Base-by-base conservation (phyloP, 2,888 invertebrate genomes). In the Leucophora obtusa region DNA sequence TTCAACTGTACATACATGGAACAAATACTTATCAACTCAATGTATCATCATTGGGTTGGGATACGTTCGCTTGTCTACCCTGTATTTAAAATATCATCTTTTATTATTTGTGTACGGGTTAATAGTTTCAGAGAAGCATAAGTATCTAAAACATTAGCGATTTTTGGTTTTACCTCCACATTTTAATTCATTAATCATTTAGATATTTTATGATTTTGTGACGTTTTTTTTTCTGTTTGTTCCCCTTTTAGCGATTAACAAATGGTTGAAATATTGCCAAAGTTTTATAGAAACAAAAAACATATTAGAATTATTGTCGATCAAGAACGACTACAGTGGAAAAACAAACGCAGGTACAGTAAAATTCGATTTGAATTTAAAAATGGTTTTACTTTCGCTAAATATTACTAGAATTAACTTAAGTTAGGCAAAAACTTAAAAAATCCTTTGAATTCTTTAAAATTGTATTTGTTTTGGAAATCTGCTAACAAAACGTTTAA, bases 151-250 rank as follows among this genome's bases (percentile, higher is more conserved):
- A 62, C 66, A 68, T 62, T 68, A 72, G 38, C 66, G 53, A 66
- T 68, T 63, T 54, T 11, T 56, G 15, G n/a, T 54, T 47, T 33
- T 62, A 28, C 7, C 28, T 28, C 28, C 28, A 28, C 6, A 50
- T 50, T 54, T 18, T 24, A 18, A 68, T 62, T 68, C 78, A 78
- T 78, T 72, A 78, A 78, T 78, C 78, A 68, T 68, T 56, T 17
- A 18, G 72, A 78, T 78, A 72, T 66, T 66, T 50, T 50, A 33
- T 33, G 50, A 72, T 72, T 51, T 56, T 54, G 38, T 62, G 54
- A 62, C 54, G 59, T 72, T 60, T 51, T 59, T 17, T 0, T 53
- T 54, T 33, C 11, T 28, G 7, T 7, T 28, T 28, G 28, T 18
- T 11, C 14, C 14, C 54, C 33, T 21, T n/a, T n/a, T 47, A 66